Percentiles rank a stretch among this genome's conserved stretches.
These are phyloP conservation scores for Phengaris arion DNA, from an alignment of 2,888 invertebrate species.

Conservation along the genomic window DNA sequence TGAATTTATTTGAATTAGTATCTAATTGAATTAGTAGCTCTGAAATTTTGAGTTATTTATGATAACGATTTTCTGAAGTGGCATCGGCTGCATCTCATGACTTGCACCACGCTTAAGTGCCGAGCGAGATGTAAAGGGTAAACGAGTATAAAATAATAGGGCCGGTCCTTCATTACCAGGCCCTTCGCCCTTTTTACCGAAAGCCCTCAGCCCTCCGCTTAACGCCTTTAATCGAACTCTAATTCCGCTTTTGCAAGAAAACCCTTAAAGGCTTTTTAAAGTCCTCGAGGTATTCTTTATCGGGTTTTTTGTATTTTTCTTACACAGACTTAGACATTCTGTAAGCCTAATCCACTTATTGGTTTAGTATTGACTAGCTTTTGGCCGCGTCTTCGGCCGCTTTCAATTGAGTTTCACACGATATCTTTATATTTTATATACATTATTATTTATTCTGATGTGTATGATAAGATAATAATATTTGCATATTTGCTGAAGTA, in stretches of 20 bases:
- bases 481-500: too few species aligned
- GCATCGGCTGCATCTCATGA: constrained; percentile 7
- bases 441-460: too few species aligned
- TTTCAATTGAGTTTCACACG: too few species aligned
- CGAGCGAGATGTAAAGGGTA: constrained; percentile 43
- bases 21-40: background rate
- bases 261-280: constrained; percentile 11
- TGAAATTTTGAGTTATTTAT: background rate
- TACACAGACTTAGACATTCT: background rate
- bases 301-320: background rate
- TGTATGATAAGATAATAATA: too few species aligned
- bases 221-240: constrained; percentile 28
- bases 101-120: constrained; percentile 37
- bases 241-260: constrained; percentile 25
- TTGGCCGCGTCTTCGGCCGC: too few species aligned
- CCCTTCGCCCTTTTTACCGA: constrained; percentile 23
- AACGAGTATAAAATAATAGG: constrained; percentile 49
- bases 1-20: background rate
- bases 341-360: background rate
- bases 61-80: background rate
- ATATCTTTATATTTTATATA: too few species aligned
- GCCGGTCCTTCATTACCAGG: constrained; percentile 40
- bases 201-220: constrained; percentile 16
- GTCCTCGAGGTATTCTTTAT: background rate
- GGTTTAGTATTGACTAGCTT: background rate